These are phyloP conservation scores for Stenoptilia bipunctidactyla DNA, from an alignment of 2,888 invertebrate species.

Conservation along the genomic window DNA sequence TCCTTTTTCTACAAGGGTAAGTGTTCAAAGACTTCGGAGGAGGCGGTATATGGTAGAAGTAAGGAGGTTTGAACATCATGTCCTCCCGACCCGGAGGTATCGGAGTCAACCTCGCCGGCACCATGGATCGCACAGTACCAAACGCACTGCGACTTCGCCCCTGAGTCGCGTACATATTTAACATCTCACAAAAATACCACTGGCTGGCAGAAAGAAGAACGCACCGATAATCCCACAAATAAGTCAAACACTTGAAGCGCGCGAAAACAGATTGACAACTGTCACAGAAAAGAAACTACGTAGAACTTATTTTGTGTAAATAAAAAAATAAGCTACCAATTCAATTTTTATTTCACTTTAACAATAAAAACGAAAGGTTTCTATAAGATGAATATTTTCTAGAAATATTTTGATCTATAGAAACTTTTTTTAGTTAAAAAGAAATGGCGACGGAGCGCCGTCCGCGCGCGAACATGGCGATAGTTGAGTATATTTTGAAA, in stretches of 20 bases:
- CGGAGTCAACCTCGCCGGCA: conserved; percentile 40
- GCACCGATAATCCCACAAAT: conserved; percentile 9
- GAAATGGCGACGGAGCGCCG: no score
- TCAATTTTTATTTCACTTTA: no score
- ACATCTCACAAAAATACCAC: conserved; percentile 28
- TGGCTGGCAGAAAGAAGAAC: conserved; percentile 17
- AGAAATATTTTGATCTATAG: conserved; percentile 52
- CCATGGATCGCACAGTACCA: conserved; percentile 56
- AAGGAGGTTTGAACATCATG: conserved; percentile 43
- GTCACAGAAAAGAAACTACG: conserved; percentile 25
- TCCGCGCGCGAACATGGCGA: background rate
- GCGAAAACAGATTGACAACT: no score
- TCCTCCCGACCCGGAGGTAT: conserved; percentile 40
- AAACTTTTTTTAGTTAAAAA: conserved; percentile 15
- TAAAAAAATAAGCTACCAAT: conserved; percentile 45
- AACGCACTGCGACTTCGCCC: conserved; percentile 45
- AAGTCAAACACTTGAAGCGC: background rate
- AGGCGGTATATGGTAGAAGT: conserved; percentile 59
- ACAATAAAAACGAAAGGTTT: conserved; percentile 21
- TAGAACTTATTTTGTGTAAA: conserved; percentile 47
- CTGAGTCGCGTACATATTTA: conserved; percentile 46
- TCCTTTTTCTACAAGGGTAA: conserved; percentile 58
- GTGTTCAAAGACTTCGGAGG: conserved; percentile 51
- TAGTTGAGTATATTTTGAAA: background rate
- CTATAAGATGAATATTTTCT: conserved; percentile 50